A percentile compares a stretch with the other conserved stretches of the same genome.
Conservation (phyloP, 2,888 invertebrate genomes). For the Schrankia costaestrigalis region DNA sequence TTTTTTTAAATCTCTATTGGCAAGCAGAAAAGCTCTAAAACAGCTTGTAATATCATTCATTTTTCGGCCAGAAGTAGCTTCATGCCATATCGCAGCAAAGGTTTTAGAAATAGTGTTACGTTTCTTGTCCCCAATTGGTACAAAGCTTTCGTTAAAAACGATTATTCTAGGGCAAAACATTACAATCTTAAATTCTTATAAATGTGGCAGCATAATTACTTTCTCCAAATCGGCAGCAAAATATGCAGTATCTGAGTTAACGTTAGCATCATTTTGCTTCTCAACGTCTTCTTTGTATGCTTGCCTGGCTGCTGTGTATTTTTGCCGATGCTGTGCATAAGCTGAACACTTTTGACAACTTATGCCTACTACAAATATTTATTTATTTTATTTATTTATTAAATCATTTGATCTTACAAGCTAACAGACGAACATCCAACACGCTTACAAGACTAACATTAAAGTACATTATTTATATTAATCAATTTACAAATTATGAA, state of each 20-base stretch:
- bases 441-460: too few relatives aligned
- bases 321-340: background rate
- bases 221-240: background rate
- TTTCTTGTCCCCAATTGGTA: conserved; percentile 10
- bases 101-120: conserved; percentile 4
- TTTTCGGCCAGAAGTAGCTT: conserved; percentile 9
- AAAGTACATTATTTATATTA: too few relatives aligned
- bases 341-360: background rate
- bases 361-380: too few relatives aligned
- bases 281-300: background rate
- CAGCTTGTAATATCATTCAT: conserved; percentile 7
- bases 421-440: too few relatives aligned
- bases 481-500: too few relatives aligned
- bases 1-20: conserved; percentile 7
- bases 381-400: too few relatives aligned
- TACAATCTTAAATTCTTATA: conserved; percentile 29
- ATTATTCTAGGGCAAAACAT: conserved; percentile 23
- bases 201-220: conserved; percentile 31
- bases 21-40: conserved; percentile 8
- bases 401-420: too few relatives aligned
- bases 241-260: conserved; percentile 3
- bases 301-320: background rate
- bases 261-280: conserved; percentile 1
- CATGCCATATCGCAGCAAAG: conserved; percentile 12
- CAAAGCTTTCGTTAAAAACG: conserved; percentile 18